Base-by-base conservation (phyloP, 2,888 invertebrate genomes). In the Cecidostiba fungosa region DNA sequence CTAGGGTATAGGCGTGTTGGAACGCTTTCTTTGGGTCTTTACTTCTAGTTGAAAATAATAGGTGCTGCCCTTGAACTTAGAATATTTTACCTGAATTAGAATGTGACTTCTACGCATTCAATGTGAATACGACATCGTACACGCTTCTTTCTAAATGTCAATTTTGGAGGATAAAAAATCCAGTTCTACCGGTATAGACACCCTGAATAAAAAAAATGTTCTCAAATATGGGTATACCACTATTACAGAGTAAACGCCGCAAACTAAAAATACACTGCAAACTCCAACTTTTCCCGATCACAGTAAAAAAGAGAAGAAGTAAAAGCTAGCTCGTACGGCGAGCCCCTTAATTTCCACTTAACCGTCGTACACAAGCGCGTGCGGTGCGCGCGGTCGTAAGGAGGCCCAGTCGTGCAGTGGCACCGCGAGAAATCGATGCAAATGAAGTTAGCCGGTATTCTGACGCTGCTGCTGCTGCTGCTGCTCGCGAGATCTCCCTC, bases 401-500 rank as follows among this genome's bases (percentile, higher is more conserved):
- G 43, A 77, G 62, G 26, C 66, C 36, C 19, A 50, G 50, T 19
- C 16, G 14, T 19, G 54, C 77, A 54, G 43, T 12, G 14, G 29
- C 32, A 19, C 2, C 69, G 14, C n/a, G 85, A 80, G 80, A 76
- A 70, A 85, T 79, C 80, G 82, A 86, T 88, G 87, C 86, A 89
- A 87, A 88, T 87, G 80, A 84, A 87, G 87, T 86, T 87, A 87
- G 86, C 73, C 0, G 4, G 26, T 14, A n/a, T 32, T 8, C 39
- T 26, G 62, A n/a, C 5, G 16, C 36, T 59, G 23, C 77, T 14
- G 10, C 12, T 36, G 1, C 14, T n/a, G n/a, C n/a, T n/a, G n/a
- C 66, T 39, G 29, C 14, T 16, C n/a, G 70, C 32, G 59, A 36
- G 29, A 43, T 77, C 72, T 77, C 26, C 14, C 62, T 29, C 10